phyloP scores from a whole-genome alignment of 2,113 vertebrate species.

The Amia ocellicauda region DNA sequence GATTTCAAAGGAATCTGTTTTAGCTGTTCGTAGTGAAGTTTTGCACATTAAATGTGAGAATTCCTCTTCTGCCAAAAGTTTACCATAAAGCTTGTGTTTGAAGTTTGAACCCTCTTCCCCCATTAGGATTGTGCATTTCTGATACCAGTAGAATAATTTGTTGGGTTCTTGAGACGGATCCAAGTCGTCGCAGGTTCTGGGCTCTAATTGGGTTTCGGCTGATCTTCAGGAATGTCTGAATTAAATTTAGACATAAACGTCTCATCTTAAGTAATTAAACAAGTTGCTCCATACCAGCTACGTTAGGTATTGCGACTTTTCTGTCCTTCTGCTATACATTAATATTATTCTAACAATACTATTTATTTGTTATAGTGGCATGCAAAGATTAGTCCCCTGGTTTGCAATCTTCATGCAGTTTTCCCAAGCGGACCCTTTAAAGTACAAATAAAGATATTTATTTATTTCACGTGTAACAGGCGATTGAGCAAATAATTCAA shows the following conservation, averaged over 20 bases:
- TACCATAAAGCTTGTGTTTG: conserved; percentile 50
- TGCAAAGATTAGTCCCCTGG: neutral
- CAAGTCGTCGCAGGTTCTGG: conserved; percentile 38
- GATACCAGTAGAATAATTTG: conserved; percentile 52
- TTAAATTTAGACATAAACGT: conserved; percentile 9
- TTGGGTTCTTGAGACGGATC: conserved; percentile 39
- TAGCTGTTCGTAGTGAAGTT: conserved; percentile 52
- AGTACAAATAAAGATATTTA: neutral
- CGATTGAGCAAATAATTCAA: conserved; percentile 24
- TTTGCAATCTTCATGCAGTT: neutral
- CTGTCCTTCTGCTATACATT: neutral
- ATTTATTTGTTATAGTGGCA: neutral
- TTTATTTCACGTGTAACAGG: conserved; percentile 17
- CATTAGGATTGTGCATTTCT: conserved; percentile 37
- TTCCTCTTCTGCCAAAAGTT: conserved; percentile 50
- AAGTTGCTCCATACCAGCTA: neutral
- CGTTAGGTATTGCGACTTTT: too few relatives aligned
- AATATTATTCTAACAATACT: neutral
- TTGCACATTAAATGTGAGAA: conserved; percentile 48
- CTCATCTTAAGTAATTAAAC: neutral
- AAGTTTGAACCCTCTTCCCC: conserved; percentile 44
- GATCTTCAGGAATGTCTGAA: conserved; percentile 35
- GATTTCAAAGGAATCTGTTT: conserved; percentile 60
- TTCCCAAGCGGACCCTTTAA: neutral
- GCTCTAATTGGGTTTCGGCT: conserved; percentile 46